Conservation (phyloP, 2,797 vertebrate species). For the Gambelia wislizenii region DNA sequence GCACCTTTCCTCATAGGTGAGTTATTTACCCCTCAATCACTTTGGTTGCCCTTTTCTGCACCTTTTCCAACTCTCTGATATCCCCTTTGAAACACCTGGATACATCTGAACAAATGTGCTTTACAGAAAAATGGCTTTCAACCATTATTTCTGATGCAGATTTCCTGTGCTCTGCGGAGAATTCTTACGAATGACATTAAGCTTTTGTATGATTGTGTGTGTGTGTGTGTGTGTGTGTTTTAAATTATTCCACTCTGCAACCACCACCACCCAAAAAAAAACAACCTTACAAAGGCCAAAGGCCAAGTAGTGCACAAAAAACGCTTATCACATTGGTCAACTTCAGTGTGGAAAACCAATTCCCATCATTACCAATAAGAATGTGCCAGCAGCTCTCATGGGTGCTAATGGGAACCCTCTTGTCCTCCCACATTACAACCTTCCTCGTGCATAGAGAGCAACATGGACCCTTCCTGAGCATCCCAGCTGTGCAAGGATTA, state of each 20-base stretch:
- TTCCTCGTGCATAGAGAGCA: background rate
- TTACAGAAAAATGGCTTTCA: background rate
- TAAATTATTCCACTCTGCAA: background rate
- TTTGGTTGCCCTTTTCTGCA: background rate
- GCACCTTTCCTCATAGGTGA: background rate
- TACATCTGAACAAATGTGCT: background rate
- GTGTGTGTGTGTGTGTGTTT: background rate
- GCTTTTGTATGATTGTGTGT: background rate
- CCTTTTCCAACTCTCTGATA: background rate
- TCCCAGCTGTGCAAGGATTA: constrained; percentile 34
- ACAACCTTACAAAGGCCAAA: background rate
- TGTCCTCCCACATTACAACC: background rate
- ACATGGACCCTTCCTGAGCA: background rate
- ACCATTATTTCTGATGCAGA: background rate
- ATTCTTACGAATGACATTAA: background rate
- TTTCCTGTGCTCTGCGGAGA: background rate
- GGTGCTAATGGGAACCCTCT: constrained; percentile 8
- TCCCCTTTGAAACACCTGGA: background rate
- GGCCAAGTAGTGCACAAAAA: background rate
- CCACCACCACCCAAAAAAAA: too few relatives aligned
- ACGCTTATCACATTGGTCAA: background rate
- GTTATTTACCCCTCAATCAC: background rate
- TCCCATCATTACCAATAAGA: constrained; percentile 16
- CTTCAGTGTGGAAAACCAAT: background rate
- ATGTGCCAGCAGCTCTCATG: background rate